phyloP scores from a whole-genome alignment of 2,888 invertebrate genomes.

The Agrotis exclamationis region DNA sequence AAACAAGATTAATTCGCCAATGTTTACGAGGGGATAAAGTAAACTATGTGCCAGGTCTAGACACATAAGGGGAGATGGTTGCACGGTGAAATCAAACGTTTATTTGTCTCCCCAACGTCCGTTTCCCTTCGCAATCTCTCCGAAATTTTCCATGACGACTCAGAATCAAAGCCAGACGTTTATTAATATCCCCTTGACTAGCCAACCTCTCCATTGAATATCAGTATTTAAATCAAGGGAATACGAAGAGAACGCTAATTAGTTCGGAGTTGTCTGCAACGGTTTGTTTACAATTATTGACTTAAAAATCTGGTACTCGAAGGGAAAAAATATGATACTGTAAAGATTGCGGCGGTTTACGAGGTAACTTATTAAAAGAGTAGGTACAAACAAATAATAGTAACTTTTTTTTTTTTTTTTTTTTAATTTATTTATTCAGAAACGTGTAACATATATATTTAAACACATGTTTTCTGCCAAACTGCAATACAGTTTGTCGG shows the following conservation, averaged over 20 bases:
- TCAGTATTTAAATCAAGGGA: neutral
- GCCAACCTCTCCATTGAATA: too few species aligned
- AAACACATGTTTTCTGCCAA: too few species aligned
- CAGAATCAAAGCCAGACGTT: neutral
- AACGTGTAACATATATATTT: too few species aligned
- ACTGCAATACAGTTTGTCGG: too few species aligned
- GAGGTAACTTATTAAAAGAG: too few species aligned
- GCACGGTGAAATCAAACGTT: neutral
- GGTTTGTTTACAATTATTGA: neutral
- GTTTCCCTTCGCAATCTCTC: neutral
- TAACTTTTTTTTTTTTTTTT: too few species aligned
- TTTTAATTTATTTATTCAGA: too few species aligned
- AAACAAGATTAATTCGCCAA: neutral
- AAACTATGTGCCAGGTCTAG: constrained; percentile 12
- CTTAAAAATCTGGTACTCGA: neutral
- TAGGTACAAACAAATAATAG: too few species aligned
- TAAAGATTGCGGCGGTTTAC: neutral
- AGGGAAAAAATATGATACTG: neutral
- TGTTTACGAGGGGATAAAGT: constrained; percentile 3
- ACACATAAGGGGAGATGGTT: constrained; percentile 8
- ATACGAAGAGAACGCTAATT: neutral
- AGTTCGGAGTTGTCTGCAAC: neutral
- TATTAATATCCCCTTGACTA: neutral
- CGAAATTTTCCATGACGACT: neutral
- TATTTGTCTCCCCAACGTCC: neutral